phyloP scores from a whole-genome alignment of 2,797 vertebrate genomes.

The Onychomys arenicola region DNA sequence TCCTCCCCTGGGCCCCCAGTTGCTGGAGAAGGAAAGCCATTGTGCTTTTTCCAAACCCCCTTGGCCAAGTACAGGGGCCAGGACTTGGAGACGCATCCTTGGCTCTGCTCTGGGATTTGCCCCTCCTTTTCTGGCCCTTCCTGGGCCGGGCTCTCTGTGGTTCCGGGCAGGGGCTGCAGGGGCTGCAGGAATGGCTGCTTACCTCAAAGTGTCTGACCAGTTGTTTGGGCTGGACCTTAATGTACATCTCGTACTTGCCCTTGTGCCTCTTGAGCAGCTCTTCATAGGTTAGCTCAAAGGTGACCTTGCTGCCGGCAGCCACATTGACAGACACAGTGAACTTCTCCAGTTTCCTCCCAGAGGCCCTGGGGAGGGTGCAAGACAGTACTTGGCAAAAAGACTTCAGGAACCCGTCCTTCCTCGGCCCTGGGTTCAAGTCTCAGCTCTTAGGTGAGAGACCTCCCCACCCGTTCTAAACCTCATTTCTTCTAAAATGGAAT shows the following conservation, averaged over 20 bases:
- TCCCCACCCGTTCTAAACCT: background rate
- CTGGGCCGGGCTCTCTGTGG: accelerated
- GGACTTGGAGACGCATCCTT: background rate
- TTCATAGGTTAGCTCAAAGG: slow-evolving; percentile 94
- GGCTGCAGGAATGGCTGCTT: slow-evolving; percentile 31
- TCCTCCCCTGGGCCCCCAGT: background rate
- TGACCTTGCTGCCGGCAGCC: slow-evolving; percentile 92
- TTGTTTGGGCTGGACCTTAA: slow-evolving; percentile 93
- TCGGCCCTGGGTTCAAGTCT: background rate
- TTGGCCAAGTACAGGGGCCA: background rate
- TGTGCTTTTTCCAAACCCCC: background rate
- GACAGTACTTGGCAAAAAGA: background rate
- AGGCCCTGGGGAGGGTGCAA: slow-evolving; percentile 87
- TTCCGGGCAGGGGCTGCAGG: background rate
- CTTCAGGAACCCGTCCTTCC: no score
- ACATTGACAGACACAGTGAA: slow-evolving; percentile 96
- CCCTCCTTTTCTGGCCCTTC: background rate
- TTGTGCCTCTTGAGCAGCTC: slow-evolving; percentile 94
- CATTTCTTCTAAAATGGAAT: background rate
- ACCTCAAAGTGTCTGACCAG: slow-evolving; percentile 94
- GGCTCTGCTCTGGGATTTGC: background rate
- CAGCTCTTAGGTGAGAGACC: background rate
- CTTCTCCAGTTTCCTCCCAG: slow-evolving; percentile 95
- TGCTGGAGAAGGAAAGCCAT: background rate
- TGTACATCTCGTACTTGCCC: slow-evolving; percentile 94